phyloP scores from a whole-genome alignment of 2,113 vertebrate species.

The pig (Sus scrofa) region T2T-Sscrofa CM000812.6:22716501-22717000 shows the following conservation, averaged over 20 bases:
- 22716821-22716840: too few relatives aligned
- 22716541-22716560: neutral
- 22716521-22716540: neutral
- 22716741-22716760: neutral
- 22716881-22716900: neutral
- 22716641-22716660: neutral
- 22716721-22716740: neutral
- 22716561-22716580: neutral
- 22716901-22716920: neutral
- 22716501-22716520: neutral
- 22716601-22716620: neutral
- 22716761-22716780: too few relatives aligned
- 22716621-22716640: neutral
- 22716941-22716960: neutral
- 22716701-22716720: rapidly evolving
- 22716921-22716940: neutral
- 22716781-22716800: too few relatives aligned
- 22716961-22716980: neutral
- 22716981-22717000: neutral
- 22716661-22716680: neutral
- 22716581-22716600: neutral
- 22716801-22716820: too few relatives aligned
- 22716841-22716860: too few relatives aligned
- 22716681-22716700: neutral
- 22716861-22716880: neutral